Conservation (phyloP, 2,113 vertebrate species). For the Triplophysa rosa region DNA sequence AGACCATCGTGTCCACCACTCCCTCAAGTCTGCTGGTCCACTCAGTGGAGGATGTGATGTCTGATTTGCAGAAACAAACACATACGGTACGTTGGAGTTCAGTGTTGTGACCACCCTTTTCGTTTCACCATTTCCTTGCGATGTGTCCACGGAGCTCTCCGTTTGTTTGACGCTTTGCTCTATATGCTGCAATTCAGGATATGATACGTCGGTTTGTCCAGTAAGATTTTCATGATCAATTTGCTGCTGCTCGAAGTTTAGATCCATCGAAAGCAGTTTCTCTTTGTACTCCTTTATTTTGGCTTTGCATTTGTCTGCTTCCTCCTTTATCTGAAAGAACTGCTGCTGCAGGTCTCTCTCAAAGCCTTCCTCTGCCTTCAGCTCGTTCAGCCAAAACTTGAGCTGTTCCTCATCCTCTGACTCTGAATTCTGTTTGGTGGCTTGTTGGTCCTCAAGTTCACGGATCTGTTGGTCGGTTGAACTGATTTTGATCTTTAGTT, state of each 20-base stretch:
- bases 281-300: constrained; percentile 68
- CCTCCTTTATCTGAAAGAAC: constrained; percentile 70
- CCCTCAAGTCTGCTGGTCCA: constrained; percentile 67
- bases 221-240: not conserved
- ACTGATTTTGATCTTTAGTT: constrained; percentile 60
- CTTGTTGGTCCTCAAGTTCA: constrained; percentile 62
- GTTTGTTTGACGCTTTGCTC: constrained; percentile 18
- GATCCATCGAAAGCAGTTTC: constrained; percentile 57
- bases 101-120: constrained; percentile 56
- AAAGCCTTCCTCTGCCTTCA: constrained; percentile 69
- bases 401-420: constrained; percentile 69
- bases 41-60: constrained; percentile 62
- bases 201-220: not conserved
- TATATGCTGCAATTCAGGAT: not conserved
- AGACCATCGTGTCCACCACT: constrained; percentile 72
- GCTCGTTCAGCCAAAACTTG: constrained; percentile 74
- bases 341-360: constrained; percentile 70
- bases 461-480: constrained; percentile 60
- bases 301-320: constrained; percentile 66
- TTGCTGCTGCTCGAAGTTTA: not conserved
- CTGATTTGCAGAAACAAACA: constrained; percentile 59
- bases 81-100: constrained; percentile 49
- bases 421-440: constrained; percentile 36
- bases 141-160: constrained; percentile 18
- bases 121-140: constrained; percentile 51